Evolutionary conservation across 2,888 invertebrate genomes (phyloP).

Genomic region (Eumacrocentrus americanus): DNA sequence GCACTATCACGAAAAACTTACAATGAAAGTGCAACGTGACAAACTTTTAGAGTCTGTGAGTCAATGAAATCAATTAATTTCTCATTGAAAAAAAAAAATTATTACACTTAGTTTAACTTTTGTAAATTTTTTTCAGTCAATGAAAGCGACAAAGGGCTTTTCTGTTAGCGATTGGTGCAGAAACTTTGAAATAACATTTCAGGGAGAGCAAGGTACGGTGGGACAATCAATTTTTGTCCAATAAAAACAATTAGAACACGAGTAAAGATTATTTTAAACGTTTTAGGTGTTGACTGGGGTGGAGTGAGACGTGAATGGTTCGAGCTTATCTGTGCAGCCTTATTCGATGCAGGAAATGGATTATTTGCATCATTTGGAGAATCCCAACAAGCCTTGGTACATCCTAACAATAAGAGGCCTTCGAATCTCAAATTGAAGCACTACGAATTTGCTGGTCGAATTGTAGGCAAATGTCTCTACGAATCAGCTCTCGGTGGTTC

Average conservation of each 20-base stretch:
- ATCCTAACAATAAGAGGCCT: slow-evolving; percentile 84
- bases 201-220: slow-evolving; percentile 87
- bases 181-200: slow-evolving; percentile 90
- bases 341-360: slow-evolving; percentile 84
- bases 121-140: slow-evolving; percentile 63
- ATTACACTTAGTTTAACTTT: not conserved
- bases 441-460: slow-evolving; percentile 91
- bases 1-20: slow-evolving; percentile 84
- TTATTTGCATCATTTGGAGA: slow-evolving; percentile 88
- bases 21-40: slow-evolving; percentile 81
- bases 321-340: slow-evolving; percentile 82
- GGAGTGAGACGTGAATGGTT: slow-evolving; percentile 95
- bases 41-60: slow-evolving; percentile 79
- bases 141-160: slow-evolving; percentile 86
- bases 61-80: slow-evolving; percentile 23
- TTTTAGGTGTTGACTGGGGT: slow-evolving; percentile 89
- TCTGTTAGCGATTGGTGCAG: slow-evolving; percentile 92
- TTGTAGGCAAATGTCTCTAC: slow-evolving; percentile 93
- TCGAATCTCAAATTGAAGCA: slow-evolving; percentile 82
- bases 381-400: slow-evolving; percentile 85
- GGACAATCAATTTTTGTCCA: no score
- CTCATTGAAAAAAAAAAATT: not conserved
- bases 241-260: no score
- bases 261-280: no score
- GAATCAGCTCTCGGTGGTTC: slow-evolving; percentile 90